These are phyloP conservation scores for Hesperophylax magnus DNA, from an alignment of 1,140 invertebrate genomes.

Conservation along the genomic window DNA sequence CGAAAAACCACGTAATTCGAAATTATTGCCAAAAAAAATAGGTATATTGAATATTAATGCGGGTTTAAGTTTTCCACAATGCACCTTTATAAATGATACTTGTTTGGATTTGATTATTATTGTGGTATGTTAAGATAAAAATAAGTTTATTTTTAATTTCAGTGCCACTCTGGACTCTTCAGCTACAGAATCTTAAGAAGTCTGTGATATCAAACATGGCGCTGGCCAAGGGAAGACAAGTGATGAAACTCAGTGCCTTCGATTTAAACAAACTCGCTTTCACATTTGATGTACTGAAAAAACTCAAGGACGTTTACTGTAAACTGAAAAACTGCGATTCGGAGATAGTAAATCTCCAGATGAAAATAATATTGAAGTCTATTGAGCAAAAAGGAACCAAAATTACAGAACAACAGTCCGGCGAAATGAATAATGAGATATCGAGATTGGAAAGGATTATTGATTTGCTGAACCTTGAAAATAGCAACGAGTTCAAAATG, in stretches of 20 bases:
- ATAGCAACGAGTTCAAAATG: neutral
- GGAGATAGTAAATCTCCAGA: slow-evolving; percentile 47
- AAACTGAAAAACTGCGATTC: slow-evolving; percentile 46
- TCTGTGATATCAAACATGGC: neutral
- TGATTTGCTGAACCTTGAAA: slow-evolving; percentile 7
- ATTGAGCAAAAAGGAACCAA: slow-evolving; percentile 59
- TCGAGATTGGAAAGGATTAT: slow-evolving; percentile 59
- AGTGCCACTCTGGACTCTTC: neutral
- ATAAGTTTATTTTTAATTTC: neutral
- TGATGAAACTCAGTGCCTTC: slow-evolving; percentile 23
- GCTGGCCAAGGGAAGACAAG: neutral
- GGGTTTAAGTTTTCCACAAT: no score
- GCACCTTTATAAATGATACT: no score
- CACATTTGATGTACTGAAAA: slow-evolving; percentile 59
- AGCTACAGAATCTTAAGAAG: neutral
- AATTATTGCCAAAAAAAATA: no score
- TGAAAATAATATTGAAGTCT: slow-evolving; percentile 59
- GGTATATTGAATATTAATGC: no score
- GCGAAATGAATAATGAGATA: slow-evolving; percentile 62
- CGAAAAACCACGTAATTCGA: no score
- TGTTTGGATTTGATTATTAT: no score
- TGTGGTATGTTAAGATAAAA: no score
- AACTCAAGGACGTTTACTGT: slow-evolving; percentile 60
- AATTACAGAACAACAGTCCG: slow-evolving; percentile 63
- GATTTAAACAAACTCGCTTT: slow-evolving; percentile 60